phyloP scores from a whole-genome alignment of 2,113 vertebrate genomes.

The Callithrix jacchus region DNA sequence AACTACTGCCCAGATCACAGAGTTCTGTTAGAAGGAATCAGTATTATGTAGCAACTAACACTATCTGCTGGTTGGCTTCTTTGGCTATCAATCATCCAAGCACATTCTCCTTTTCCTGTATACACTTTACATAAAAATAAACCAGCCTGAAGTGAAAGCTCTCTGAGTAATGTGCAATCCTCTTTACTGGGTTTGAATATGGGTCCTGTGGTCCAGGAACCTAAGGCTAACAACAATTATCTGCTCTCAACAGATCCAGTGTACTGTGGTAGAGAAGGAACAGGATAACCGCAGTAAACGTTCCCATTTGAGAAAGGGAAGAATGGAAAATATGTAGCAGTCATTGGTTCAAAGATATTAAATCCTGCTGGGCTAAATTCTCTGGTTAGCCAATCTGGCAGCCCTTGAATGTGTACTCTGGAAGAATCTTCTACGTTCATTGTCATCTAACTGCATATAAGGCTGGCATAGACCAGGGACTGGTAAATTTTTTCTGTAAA shows the following conservation, averaged over 20 bases:
- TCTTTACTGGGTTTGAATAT: neutral
- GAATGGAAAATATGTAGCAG: neutral
- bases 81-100: neutral
- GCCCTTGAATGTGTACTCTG: neutral
- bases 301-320: neutral
- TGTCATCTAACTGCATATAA: neutral
- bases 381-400: neutral
- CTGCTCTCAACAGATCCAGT: neutral
- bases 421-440: neutral
- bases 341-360: neutral
- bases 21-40: neutral
- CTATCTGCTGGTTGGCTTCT: neutral
- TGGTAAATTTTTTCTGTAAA: neutral
- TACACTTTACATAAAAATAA: neutral
- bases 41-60: neutral
- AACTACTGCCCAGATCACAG: too few species aligned
- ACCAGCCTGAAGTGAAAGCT: neutral
- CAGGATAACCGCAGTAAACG: neutral
- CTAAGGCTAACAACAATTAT: neutral
- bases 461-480: neutral
- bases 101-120: neutral
- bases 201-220: neutral
- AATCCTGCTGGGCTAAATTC: neutral
- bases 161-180: neutral
- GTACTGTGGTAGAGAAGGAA: neutral